Evolutionary conservation across 2,113 vertebrate species (phyloP).

Genomic region (Rissa tridactyla): DNA sequence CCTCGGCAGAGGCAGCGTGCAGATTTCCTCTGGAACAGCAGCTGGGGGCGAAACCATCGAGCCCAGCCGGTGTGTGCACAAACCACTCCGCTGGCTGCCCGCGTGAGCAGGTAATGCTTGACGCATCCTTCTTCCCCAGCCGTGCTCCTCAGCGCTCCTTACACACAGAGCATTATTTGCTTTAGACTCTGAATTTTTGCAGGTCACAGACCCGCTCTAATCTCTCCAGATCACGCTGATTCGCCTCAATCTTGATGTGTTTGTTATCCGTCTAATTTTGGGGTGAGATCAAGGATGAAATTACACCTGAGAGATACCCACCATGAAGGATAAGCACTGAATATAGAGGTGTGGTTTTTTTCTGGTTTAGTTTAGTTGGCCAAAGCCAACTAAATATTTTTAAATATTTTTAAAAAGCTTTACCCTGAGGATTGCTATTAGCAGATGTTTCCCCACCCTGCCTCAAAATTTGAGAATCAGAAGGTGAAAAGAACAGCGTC

Average conservation of each 20-base stretch:
- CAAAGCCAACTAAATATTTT: not conserved
- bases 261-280: not conserved
- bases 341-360: accelerated
- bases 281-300: slow-evolving; percentile 12
- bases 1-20: not conserved
- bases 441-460: not conserved
- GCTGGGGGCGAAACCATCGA: not conserved
- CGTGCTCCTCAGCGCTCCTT: not conserved
- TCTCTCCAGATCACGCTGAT: not conserved
- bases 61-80: not conserved
- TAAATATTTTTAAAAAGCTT: not conserved
- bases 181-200: not conserved
- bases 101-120: not conserved
- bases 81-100: not conserved
- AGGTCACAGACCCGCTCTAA: not conserved
- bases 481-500: not conserved
- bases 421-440: not conserved
- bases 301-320: not conserved
- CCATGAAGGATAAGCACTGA: not conserved
- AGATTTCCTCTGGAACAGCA: not conserved
- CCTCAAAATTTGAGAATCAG: not conserved
- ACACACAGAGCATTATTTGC: not conserved
- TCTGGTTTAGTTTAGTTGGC: not conserved
- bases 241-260: not conserved
- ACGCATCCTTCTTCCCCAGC: not conserved